Evolutionary conservation across 2,888 invertebrate genomes (phyloP).

Genomic region (Oscheius sp.): DNA sequence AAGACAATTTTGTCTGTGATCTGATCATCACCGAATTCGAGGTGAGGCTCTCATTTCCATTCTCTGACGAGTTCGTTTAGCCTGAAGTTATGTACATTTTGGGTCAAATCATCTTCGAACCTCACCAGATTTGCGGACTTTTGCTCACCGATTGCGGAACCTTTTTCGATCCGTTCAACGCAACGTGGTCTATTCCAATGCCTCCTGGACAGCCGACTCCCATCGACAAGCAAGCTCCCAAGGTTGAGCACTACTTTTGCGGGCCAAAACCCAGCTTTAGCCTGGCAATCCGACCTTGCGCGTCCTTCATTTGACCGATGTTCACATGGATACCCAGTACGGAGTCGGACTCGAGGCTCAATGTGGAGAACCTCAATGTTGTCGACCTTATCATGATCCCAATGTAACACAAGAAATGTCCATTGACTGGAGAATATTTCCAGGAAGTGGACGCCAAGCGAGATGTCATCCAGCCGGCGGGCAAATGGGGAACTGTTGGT

Average conservation of each 20-base stretch:
- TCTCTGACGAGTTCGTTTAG: constrained; percentile 15
- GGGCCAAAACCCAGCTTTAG: too few relatives aligned
- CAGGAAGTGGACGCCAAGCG: constrained; percentile 43
- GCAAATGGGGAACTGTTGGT: constrained; percentile 63
- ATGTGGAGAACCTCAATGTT: constrained; percentile 93
- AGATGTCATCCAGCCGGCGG: constrained; percentile 49
- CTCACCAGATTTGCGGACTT: constrained; percentile 64
- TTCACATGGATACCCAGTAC: constrained; percentile 65
- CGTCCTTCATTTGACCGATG: constrained; percentile 65
- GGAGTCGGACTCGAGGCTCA: constrained; percentile 80
- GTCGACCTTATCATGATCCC: constrained; percentile 75
- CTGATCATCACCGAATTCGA: constrained; percentile 57
- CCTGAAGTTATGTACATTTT: constrained; percentile 66
- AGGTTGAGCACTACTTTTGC: constrained; percentile 14
- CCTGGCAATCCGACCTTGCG: constrained; percentile 56
- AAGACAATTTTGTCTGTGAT: constrained; percentile 62
- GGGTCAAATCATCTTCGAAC: constrained; percentile 60
- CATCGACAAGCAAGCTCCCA: constrained; percentile 44
- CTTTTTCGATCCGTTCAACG: constrained; percentile 55
- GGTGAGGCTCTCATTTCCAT: not conserved
- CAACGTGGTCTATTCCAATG: constrained; percentile 60
- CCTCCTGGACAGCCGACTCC: constrained; percentile 60
- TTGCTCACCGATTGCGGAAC: constrained; percentile 62
- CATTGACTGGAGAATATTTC: not conserved
- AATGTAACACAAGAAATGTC: constrained; percentile 7